Evolutionary conservation across 2,797 vertebrate species (phyloP).

Genomic region (Schizopygopsis pylzovi): DNA sequence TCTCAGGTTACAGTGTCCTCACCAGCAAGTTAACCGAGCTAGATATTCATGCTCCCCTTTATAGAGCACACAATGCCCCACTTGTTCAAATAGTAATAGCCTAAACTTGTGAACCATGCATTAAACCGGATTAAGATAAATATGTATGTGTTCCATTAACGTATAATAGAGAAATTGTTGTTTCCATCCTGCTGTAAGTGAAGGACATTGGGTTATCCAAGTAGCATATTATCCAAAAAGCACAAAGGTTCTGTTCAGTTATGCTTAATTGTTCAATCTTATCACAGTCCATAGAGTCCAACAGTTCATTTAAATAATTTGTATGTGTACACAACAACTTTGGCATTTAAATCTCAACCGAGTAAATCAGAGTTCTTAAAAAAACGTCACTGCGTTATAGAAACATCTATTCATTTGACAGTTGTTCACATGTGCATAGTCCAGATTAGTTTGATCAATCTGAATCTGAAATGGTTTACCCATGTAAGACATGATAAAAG

Average conservation of each 20-base stretch:
- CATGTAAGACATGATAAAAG: neutral
- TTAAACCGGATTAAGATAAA: neutral
- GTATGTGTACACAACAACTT: slow-evolving; percentile 28
- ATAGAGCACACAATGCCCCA: neutral
- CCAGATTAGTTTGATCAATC: slow-evolving; percentile 7
- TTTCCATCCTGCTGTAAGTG: neutral
- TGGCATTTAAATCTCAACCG: slow-evolving; percentile 38
- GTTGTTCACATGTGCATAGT: slow-evolving; percentile 48
- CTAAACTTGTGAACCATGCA: slow-evolving; percentile 1
- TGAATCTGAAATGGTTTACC: slow-evolving; percentile 9
- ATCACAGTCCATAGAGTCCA: neutral
- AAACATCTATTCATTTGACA: slow-evolving; percentile 12
- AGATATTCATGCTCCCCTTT: neutral
- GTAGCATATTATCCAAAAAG: neutral
- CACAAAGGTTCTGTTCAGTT: neutral
- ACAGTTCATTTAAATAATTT: neutral
- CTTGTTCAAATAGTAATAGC: neutral
- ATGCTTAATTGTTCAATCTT: neutral
- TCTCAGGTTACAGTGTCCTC: neutral
- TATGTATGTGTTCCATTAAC: slow-evolving; percentile 4
- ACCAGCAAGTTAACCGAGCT: neutral
- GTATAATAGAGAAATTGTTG: neutral
- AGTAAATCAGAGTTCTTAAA: slow-evolving; percentile 16
- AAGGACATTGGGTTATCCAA: neutral
- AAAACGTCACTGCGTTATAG: slow-evolving; percentile 12